Evolutionary conservation across 2,797 vertebrate genomes (phyloP).

Genomic region (Anguilla megastoma): DNA sequence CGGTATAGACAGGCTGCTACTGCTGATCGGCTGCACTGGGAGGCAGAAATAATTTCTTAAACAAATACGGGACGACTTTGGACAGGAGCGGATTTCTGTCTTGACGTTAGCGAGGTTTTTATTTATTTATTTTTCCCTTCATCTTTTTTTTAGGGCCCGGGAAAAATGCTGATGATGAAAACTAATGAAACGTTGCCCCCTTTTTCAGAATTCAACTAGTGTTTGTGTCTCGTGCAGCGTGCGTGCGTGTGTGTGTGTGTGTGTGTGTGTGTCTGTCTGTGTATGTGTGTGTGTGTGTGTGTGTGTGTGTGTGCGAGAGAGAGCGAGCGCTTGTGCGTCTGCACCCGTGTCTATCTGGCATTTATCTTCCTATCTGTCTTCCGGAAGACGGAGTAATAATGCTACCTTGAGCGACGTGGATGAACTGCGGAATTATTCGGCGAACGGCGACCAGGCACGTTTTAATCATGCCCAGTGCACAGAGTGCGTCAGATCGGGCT

Average conservation of each 20-base stretch:
- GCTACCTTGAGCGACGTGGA: slow-evolving; percentile 35
- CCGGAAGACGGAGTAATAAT: slow-evolving; percentile 33
- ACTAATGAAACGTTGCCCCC: slow-evolving; percentile 33
- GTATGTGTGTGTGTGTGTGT: slow-evolving; percentile 7
- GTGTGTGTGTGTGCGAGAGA: not conserved
- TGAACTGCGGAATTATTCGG: slow-evolving; percentile 35
- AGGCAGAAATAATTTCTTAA: slow-evolving; percentile 45
- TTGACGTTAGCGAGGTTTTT: slow-evolving; percentile 22
- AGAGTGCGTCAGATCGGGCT: slow-evolving; percentile 42
- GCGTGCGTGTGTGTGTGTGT: slow-evolving; percentile 30
- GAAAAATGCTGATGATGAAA: slow-evolving; percentile 26
- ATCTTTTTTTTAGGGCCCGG: slow-evolving; percentile 5
- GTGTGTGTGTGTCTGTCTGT: slow-evolving; percentile 36
- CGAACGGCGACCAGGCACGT: slow-evolving; percentile 34
- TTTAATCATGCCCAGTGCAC: slow-evolving; percentile 49
- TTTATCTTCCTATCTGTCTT: slow-evolving; percentile 35
- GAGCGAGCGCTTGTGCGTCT: slow-evolving; percentile 49
- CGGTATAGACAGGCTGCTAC: slow-evolving; percentile 44
- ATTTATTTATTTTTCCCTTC: slow-evolving; percentile 38
- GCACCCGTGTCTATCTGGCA: slow-evolving; percentile 24
- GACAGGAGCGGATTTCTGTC: slow-evolving; percentile 24
- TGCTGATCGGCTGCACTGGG: slow-evolving; percentile 45
- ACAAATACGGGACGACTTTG: slow-evolving; percentile 35
- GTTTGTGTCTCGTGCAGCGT: slow-evolving; percentile 29
- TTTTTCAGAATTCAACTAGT: slow-evolving; percentile 31